phyloP scores from a whole-genome alignment of 2,888 invertebrate species.

The Amiota communis region DNA sequence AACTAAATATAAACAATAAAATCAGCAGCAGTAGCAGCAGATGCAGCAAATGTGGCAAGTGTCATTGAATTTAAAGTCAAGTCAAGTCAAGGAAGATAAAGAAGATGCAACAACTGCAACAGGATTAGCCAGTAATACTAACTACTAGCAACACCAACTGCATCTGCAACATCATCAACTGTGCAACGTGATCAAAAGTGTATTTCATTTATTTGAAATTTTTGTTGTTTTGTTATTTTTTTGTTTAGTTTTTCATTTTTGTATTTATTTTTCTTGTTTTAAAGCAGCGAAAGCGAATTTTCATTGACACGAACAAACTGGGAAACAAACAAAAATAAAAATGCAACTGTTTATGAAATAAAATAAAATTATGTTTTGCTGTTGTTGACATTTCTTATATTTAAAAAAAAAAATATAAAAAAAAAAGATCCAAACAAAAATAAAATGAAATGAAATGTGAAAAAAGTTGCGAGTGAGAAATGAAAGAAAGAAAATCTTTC shows the following conservation, averaged over 20 bases:
- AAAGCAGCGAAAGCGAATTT: constrained; percentile 60
- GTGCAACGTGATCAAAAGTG: constrained; percentile 9
- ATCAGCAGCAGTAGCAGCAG: too few species aligned
- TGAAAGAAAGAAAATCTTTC: constrained; percentile 8
- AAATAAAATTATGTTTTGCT: constrained; percentile 6
- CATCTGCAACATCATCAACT: not conserved
- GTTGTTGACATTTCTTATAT: not conserved
- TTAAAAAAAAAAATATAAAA: not conserved
- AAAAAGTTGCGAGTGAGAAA: not conserved
- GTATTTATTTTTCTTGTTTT: constrained; percentile 38
- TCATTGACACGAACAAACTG: constrained; percentile 30
- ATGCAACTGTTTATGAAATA: not conserved
- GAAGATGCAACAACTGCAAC: constrained; percentile 44
- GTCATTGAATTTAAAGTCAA: not conserved
- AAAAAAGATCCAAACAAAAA: not conserved
- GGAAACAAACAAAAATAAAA: constrained; percentile 8
- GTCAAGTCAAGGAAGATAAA: not conserved
- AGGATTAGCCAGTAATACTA: constrained; percentile 27
- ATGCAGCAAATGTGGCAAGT: not conserved
- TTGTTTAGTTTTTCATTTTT: not conserved
- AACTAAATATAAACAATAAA: not conserved
- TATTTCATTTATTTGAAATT: constrained; percentile 14
- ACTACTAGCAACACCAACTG: not conserved
- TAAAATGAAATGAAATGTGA: constrained; percentile 14
- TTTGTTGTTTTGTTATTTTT: constrained; percentile 14